Percentiles rank a stretch among this genome's conserved stretches.
Conservation (phyloP, 1,140 invertebrate genomes). For the Drosophila sulfurigaster region DNA sequence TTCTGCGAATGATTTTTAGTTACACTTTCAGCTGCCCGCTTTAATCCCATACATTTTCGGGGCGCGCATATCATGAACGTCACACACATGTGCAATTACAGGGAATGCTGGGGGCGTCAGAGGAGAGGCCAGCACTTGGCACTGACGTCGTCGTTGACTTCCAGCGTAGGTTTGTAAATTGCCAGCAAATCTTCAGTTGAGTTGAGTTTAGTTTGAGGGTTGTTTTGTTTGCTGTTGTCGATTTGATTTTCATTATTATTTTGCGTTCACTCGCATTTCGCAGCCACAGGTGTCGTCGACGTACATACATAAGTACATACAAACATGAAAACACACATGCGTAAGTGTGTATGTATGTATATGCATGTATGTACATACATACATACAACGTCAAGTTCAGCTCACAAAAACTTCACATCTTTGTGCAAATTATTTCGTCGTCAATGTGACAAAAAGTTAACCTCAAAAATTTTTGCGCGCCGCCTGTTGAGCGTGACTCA, state of each 20-base stretch:
- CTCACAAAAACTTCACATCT: slow-evolving; percentile 70
- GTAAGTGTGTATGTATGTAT: no score
- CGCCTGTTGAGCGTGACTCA: slow-evolving; percentile 69
- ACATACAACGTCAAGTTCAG: slow-evolving; percentile 65
- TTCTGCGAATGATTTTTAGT: slow-evolving; percentile 62
- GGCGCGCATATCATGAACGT: slow-evolving; percentile 42
- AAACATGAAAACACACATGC: no score
- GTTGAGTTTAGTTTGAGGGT: slow-evolving; percentile 35
- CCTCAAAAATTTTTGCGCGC: slow-evolving; percentile 53
- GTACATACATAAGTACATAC: neutral
- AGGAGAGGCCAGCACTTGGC: no score
- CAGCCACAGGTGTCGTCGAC: slow-evolving; percentile 72
- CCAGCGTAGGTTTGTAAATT: slow-evolving; percentile 66
- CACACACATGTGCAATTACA: slow-evolving; percentile 61
- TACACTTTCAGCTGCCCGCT: slow-evolving; percentile 70
- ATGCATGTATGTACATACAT: no score
- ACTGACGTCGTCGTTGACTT: no score
- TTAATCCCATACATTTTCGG: slow-evolving; percentile 38
- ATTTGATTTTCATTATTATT: slow-evolving; percentile 32
- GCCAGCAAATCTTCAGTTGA: slow-evolving; percentile 48
- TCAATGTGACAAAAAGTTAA: slow-evolving; percentile 72
- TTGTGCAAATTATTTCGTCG: slow-evolving; percentile 76
- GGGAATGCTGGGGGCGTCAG: neutral
- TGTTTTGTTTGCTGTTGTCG: slow-evolving; percentile 51
- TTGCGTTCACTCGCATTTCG: slow-evolving; percentile 34